These are phyloP conservation scores for Atta cephalotes DNA, from an alignment of 1,140 invertebrate genomes.

Conservation along the genomic window DNA sequence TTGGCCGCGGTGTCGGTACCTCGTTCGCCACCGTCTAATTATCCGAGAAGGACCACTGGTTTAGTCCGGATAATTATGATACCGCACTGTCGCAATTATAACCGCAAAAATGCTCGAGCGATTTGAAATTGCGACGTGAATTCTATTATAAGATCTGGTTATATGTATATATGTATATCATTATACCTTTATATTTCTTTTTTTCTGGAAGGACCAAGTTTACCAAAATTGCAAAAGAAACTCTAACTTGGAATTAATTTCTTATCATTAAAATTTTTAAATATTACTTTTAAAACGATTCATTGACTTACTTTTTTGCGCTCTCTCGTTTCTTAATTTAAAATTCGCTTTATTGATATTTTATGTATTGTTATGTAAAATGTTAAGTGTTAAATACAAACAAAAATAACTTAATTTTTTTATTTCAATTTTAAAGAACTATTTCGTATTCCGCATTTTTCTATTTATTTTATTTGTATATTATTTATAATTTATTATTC, in stretches of 20 bases:
- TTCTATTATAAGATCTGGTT: neutral
- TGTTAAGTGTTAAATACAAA: neutral
- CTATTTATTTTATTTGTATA: neutral
- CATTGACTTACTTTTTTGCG: neutral
- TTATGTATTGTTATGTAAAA: neutral
- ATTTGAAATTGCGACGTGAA: neutral
- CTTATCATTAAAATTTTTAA: neutral
- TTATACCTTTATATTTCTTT: neutral
- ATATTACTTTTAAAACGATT: neutral
- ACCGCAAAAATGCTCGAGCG: neutral
- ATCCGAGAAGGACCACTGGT: conserved; percentile 35
- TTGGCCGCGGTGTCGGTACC: conserved; percentile 33
- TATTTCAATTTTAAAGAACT: neutral
- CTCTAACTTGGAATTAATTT: neutral
- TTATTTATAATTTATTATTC: conserved; percentile 3
- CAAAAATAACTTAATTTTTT: neutral
- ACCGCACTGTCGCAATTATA: neutral
- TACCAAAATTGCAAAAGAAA: neutral
- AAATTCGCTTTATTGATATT: neutral
- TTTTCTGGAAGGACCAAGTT: neutral
- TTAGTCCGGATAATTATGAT: conserved; percentile 57
- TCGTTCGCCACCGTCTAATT: conserved; percentile 25
- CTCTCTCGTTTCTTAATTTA: neutral
- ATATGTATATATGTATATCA: too few species aligned
- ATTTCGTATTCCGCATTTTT: neutral